phyloP scores from a whole-genome alignment of 2,113 vertebrate genomes.

The Motacilla alba region DNA sequence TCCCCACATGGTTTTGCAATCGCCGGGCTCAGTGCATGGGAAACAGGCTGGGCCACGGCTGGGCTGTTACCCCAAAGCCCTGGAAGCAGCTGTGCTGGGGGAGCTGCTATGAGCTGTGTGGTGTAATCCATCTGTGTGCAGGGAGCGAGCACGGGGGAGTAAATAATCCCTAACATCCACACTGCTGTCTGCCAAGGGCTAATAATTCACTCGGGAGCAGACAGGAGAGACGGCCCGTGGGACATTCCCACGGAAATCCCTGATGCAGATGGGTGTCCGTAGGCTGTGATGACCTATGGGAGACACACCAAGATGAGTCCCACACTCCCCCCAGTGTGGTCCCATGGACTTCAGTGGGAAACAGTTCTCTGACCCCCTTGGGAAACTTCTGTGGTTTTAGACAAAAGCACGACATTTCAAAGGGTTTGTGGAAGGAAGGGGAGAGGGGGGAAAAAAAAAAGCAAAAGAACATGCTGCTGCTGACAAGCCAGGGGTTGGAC shows the following conservation, averaged over 20 bases:
- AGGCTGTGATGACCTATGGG: neutral
- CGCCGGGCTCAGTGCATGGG: neutral
- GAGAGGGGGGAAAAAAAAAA: too few relatives aligned
- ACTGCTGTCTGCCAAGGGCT: neutral
- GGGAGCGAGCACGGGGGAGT: neutral
- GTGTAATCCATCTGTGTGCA: neutral
- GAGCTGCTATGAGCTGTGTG: neutral
- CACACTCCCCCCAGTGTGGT: neutral
- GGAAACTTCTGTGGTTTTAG: neutral
- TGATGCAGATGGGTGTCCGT: neutral
- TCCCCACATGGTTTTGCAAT: slow-evolving; percentile 42
- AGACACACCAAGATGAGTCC: neutral
- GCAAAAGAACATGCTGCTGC: neutral
- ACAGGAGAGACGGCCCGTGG: accelerated
- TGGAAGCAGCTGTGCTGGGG: neutral
- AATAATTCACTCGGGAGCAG: neutral
- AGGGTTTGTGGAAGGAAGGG: neutral
- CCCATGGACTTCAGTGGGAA: neutral
- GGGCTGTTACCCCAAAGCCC: neutral
- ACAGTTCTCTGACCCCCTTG: neutral
- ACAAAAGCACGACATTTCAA: neutral
- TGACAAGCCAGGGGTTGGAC: neutral
- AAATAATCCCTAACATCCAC: neutral
- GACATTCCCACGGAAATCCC: neutral
- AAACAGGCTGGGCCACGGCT: neutral